Conservation (phyloP, 2,888 invertebrate species). For the Magallana nippona region DNA sequence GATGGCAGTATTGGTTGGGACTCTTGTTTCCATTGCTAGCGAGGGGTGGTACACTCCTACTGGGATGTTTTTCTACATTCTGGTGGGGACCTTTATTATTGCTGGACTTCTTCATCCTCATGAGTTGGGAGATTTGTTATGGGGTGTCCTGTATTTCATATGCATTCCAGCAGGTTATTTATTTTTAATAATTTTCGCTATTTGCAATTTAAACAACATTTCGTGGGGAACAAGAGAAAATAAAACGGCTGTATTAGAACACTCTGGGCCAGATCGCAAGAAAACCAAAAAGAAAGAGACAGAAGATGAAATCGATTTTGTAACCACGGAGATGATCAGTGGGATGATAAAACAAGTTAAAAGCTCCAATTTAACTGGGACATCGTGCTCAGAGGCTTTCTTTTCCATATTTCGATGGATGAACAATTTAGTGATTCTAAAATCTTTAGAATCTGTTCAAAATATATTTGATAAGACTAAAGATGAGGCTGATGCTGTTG, state of each 20-base stretch:
- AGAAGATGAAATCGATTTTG: slow-evolving; percentile 35
- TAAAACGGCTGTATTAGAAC: slow-evolving; percentile 40
- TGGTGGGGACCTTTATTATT: slow-evolving; percentile 96
- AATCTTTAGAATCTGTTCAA: slow-evolving; percentile 43
- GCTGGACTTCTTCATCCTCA: slow-evolving; percentile 98
- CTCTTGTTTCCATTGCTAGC: slow-evolving; percentile 96
- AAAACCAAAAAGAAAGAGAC: slow-evolving; percentile 38
- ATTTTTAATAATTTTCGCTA: slow-evolving; percentile 92
- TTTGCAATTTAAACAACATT: slow-evolving; percentile 95
- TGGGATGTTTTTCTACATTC: slow-evolving; percentile 58
- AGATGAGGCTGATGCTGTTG: slow-evolving; percentile 82
- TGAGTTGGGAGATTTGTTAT: slow-evolving; percentile 83
- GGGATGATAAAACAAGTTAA: slow-evolving; percentile 44
- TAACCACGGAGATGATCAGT: slow-evolving; percentile 35
- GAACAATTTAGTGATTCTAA: slow-evolving; percentile 42
- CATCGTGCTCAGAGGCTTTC: slow-evolving; percentile 10
- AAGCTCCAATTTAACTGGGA: not conserved
- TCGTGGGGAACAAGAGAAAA: slow-evolving; percentile 94
- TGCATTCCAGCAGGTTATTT: slow-evolving; percentile 97
- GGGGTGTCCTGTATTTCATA: slow-evolving; percentile 88
- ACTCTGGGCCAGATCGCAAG: not conserved
- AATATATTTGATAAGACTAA: slow-evolving; percentile 31
- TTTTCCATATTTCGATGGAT: slow-evolving; percentile 46
- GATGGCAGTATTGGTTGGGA: slow-evolving; percentile 99
- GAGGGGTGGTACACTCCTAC: slow-evolving; percentile 85